phyloP scores from a whole-genome alignment of 1,140 invertebrate genomes.

The Ceratosolen solmsi region DNA sequence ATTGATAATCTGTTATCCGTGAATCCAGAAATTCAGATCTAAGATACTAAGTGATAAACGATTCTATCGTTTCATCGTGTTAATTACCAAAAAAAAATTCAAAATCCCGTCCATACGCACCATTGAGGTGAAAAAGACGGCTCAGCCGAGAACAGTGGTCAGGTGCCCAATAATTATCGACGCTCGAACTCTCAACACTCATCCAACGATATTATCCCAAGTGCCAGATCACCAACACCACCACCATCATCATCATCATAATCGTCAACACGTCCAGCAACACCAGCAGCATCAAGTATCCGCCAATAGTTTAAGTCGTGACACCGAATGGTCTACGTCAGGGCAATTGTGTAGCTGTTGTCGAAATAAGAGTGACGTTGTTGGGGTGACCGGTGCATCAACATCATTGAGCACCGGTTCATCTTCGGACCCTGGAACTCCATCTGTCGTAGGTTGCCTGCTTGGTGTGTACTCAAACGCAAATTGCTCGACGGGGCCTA shows the following conservation, averaged over 20 bases:
- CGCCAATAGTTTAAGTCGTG: constrained; percentile 40
- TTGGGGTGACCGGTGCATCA: constrained; percentile 68
- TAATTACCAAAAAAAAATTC: constrained; percentile 57
- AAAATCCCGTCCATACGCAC: constrained; percentile 66
- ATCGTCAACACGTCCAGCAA: constrained; percentile 27
- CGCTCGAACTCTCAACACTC: constrained; percentile 49
- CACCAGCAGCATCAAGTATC: background rate
- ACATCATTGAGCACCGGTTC: constrained; percentile 64
- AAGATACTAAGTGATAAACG: too few species aligned
- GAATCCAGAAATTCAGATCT: too few species aligned
- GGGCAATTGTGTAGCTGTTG: constrained; percentile 69
- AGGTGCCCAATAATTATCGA: constrained; percentile 58
- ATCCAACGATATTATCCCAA: constrained; percentile 31
- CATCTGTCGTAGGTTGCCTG: constrained; percentile 73
- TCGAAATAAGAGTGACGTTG: constrained; percentile 60
- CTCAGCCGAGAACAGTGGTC: constrained; percentile 58
- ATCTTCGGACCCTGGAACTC: constrained; percentile 69
- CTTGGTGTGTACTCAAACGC: constrained; percentile 75
- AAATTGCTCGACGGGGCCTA: constrained; percentile 70
- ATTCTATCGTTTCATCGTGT: too few species aligned
- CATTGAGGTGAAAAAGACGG: constrained; percentile 54
- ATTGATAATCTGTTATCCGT: too few species aligned
- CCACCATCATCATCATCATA: constrained; percentile 40
- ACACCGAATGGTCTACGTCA: constrained; percentile 55
- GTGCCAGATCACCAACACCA: constrained; percentile 27